Base-by-base conservation (phyloP, 2,113 vertebrate species). In the Arenaria interpres region DNA sequence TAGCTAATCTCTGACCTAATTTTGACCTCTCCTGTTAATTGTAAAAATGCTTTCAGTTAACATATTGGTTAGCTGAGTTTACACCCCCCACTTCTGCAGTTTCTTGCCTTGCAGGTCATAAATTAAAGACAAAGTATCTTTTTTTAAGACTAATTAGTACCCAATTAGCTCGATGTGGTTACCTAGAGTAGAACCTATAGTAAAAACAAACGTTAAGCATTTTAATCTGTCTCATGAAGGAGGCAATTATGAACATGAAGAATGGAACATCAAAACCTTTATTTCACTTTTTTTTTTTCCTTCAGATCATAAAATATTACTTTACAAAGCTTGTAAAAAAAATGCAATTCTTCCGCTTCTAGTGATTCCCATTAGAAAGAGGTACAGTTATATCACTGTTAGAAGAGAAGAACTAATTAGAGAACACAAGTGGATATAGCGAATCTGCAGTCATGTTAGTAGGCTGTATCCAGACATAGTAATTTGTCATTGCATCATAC, bases 1-100 rank as follows among this genome's bases (percentile, higher is more conserved):
- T 79, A 68, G 53, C 33, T 89, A 73, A 94, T 94, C 80, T 90
- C 66, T 87, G 91, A 85, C 68, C 77, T 79, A 73, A 57, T 76
- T 90, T 46, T 95, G 86, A 95, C 90, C 86, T 92, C 80, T 30
- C 54, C 67, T 79, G 32, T 71, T 96, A 96, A 94, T 33, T 82
- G 46, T 32, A 91, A 66, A 88, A 94, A 94, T 57, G 15, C 21
- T 85, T 68, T 53, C 89, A 89, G 39, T 90, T 91, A 88, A 88
- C 43, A 82, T 39, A 87, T 27, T 59, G 56, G 32, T 75, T 68
- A 80, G 56, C 56, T 77, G 45, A 88, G 51, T 77, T 84, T 92
- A 90, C 15, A 63, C 5, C 13, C n/a, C 9, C 56, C 11, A 22
- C n/a, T 91, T 87, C 35, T 35, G 37, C 20, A 88, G 28, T 73